Evolutionary conservation across 2,113 vertebrate genomes (phyloP).

Genomic region (Prietella phreatophila): DNA sequence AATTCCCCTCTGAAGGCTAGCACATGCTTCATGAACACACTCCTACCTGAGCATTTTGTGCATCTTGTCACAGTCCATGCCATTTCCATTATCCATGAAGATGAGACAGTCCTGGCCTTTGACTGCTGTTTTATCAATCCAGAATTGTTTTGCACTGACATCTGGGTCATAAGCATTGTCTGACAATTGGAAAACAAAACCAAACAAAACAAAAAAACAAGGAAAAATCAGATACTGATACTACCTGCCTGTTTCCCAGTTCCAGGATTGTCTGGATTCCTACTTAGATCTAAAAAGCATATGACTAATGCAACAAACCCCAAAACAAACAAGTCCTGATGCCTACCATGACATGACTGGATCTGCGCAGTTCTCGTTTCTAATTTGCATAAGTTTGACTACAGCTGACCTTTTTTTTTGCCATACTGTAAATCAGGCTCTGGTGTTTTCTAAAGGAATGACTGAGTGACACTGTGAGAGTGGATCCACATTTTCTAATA

Average conservation of each 20-base stretch:
- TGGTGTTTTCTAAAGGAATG: too few relatives aligned
- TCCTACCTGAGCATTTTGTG: conserved; percentile 94
- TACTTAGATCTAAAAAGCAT: neutral
- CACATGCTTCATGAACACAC: neutral
- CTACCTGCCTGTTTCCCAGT: neutral
- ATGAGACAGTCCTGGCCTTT: conserved; percentile 76
- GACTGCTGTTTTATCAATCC: conserved; percentile 91
- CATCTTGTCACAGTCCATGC: conserved; percentile 82
- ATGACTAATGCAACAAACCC: conserved; percentile 3
- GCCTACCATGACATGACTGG: neutral
- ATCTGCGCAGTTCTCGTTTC: neutral
- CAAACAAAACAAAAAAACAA: too few relatives aligned
- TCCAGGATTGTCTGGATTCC: neutral
- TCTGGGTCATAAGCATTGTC: conserved; percentile 97
- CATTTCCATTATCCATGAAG: conserved; percentile 91
- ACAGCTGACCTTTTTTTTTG: neutral
- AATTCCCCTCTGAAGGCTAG: neutral
- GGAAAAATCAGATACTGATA: neutral
- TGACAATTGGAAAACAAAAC: conserved; percentile 60
- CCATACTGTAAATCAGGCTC: neutral
- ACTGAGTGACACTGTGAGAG: too few relatives aligned
- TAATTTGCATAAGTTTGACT: neutral
- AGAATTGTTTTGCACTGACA: conserved; percentile 89
- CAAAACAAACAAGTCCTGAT: neutral
- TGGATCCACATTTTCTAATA: too few relatives aligned